Evolutionary conservation across 2,113 vertebrate genomes (phyloP), one percentile per base, ranked within the genome.

Genomic region (Ochotona curzoniae): DNA sequence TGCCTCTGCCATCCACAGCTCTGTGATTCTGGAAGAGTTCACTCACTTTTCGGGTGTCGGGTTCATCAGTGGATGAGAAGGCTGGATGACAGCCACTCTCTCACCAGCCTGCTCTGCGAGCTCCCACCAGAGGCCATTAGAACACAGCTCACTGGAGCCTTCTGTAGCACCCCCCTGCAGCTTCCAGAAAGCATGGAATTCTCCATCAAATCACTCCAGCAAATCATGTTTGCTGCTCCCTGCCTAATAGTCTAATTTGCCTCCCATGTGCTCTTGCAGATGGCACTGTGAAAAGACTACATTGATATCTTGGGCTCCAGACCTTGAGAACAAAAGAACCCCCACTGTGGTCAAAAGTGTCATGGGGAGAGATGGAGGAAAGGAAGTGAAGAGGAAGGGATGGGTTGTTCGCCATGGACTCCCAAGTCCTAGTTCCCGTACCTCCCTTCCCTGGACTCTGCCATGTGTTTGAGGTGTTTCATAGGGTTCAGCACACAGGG

Each of bases 191-290:
- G 94, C 28, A 1, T 0, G 0, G 5, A 38, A 81, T 87, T 83
- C 94, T 91, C 82, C 66, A 70, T 63, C 90, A 96, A 97, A 96
- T 73, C 51, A 71, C 90, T 95, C 89, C 0, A 6, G 94, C 70
- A 96, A 96, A 97, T 74, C 95, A 60, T 74, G 66, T 85, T 95
- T 95, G 95, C 89, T 87, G 70, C 69, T 96, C 93, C 85, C 92
- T 87, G 87, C 94, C 87, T 94, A 96, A 96, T 4, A 96, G 94
- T 81, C 94, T 87, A 85, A 90, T 95, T 97, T 97, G 86, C 95
- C 92, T 97, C 95, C 92, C 57, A 0, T 71, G 90, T 76, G 86
- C 73, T 30, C 51, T 32, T 90, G 86, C 90, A 98, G 96, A 97
- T 97, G 97, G 97, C 66, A 64, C 75, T 12, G 96, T 71, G 85